Conservation (phyloP, 2,888 invertebrate genomes). For the Linnaemya vulpina region DNA sequence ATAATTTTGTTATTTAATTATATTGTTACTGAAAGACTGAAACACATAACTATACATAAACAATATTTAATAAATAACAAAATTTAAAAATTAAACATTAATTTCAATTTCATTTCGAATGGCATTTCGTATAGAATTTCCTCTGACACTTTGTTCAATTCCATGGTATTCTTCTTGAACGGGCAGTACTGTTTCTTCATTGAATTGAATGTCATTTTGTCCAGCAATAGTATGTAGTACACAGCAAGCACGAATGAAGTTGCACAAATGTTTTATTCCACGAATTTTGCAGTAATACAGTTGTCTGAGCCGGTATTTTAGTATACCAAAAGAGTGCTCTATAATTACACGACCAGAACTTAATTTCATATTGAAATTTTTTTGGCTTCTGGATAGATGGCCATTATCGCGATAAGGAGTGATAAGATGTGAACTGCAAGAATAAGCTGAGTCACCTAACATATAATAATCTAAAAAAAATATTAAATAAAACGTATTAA, state of each 20-base stretch:
- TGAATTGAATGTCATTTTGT: too few relatives aligned
- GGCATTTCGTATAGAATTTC: too few relatives aligned
- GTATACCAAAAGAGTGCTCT: slow-evolving; percentile 38
- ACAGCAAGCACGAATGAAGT: too few relatives aligned
- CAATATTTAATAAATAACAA: background rate
- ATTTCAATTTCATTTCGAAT: slow-evolving; percentile 13
- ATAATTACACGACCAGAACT: slow-evolving; percentile 30
- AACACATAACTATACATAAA: background rate
- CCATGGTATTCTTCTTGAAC: too few relatives aligned
- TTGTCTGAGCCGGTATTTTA: slow-evolving; percentile 44
- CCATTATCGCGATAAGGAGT: slow-evolving; percentile 60
- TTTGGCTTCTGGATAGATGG: slow-evolving; percentile 46
- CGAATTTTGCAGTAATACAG: slow-evolving; percentile 51
- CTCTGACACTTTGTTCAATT: too few relatives aligned
- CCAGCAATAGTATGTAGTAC: too few relatives aligned
- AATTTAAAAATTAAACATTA: slow-evolving; percentile 12
- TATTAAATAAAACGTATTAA: too few relatives aligned
- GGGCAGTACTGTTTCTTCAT: too few relatives aligned
- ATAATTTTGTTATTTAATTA: slow-evolving; percentile 1
- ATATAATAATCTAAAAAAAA: too few relatives aligned
- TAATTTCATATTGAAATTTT: slow-evolving; percentile 55
- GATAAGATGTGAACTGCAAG: slow-evolving; percentile 34
- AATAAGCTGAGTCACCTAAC: too few relatives aligned
- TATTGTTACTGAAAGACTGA: background rate
- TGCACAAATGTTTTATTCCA: slow-evolving; percentile 33